A percentile compares a stretch with the other conserved stretches of the same genome.
Conservation (phyloP, 1,140 invertebrate species). For the Rhopalosiphum maidis region DNA sequence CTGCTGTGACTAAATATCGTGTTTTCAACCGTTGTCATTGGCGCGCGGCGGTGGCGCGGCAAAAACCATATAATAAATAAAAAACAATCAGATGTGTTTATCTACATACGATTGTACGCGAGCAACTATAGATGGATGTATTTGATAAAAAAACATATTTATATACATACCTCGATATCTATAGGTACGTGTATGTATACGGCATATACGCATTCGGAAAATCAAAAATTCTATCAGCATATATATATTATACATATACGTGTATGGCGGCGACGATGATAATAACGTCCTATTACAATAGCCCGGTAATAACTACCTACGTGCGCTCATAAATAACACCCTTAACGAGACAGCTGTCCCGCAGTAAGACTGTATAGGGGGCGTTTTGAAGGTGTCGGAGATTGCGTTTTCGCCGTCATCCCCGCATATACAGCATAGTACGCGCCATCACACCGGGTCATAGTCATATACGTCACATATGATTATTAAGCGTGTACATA, state of each 20-base stretch:
- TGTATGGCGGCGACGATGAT: constrained; percentile 1
- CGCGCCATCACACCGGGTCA: neutral
- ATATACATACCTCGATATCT: neutral
- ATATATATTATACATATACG: constrained; percentile 6
- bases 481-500: neutral
- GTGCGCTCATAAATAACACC: constrained; percentile 54
- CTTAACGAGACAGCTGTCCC: constrained; percentile 56
- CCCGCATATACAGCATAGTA: neutral
- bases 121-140: constrained; percentile 8
- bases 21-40: neutral
- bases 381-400: constrained; percentile 50
- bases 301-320: constrained; percentile 51
- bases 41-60: neutral
- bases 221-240: neutral
- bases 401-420: constrained; percentile 33
- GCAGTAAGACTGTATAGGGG: constrained; percentile 33
- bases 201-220: neutral
- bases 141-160: constrained; percentile 34
- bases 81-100: constrained; percentile 30
- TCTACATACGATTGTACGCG: constrained; percentile 2
- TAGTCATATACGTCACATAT: neutral
- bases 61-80: neutral
- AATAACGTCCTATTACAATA: constrained; percentile 55
- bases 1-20: neutral
- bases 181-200: neutral